phyloP scores from a whole-genome alignment of 2,113 vertebrate species.

The Cyanistes caeruleus region DNA sequence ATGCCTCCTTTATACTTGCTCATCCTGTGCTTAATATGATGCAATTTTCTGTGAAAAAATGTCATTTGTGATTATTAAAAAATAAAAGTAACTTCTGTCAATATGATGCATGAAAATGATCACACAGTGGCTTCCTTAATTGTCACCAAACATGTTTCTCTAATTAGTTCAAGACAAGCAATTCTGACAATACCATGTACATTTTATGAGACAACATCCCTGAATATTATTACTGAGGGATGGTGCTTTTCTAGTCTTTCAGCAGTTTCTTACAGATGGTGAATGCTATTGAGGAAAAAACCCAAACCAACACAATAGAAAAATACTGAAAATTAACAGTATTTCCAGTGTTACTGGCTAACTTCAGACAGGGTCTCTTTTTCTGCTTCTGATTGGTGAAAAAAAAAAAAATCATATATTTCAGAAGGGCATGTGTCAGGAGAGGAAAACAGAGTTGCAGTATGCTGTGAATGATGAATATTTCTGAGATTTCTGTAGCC shows the following conservation, averaged over 20 bases:
- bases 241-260: conserved; percentile 2
- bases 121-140: conserved; percentile 48
- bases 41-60: not conserved
- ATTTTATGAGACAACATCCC: conserved; percentile 48
- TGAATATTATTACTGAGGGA: not conserved
- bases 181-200: not conserved
- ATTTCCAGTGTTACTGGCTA: not conserved
- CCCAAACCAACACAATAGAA: not conserved
- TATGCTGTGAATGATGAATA: not conserved
- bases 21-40: not conserved
- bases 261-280: conserved; percentile 16
- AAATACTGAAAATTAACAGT: not conserved
- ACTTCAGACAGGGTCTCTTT: not conserved
- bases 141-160: conserved; percentile 51
- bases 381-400: not conserved
- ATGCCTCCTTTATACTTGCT: not conserved
- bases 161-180: conserved; percentile 72
- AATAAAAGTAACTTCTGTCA: conserved; percentile 13
- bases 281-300: not conserved
- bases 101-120: conserved; percentile 1
- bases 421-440: not conserved
- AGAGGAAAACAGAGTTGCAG: not conserved
- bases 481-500: not conserved
- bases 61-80: not conserved
- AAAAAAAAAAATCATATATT: not conserved